Base-by-base conservation (phyloP, 2,888 invertebrate genomes). In the Eupithecia dodoneata region DNA sequence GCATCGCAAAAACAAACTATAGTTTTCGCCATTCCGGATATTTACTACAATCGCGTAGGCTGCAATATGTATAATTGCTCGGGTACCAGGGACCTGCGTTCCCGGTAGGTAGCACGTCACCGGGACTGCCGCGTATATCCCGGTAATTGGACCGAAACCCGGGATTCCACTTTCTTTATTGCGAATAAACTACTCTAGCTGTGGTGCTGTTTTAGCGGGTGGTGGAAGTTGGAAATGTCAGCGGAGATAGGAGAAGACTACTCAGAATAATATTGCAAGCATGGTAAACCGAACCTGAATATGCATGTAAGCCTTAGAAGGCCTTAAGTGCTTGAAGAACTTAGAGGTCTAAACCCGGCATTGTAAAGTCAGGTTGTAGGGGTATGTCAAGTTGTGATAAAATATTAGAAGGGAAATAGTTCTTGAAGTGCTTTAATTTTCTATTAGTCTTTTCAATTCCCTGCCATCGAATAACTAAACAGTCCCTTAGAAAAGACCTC, bases 101-200 rank as follows among this genome's bases (percentile, higher is more conserved):
- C 87, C 89, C 89, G 88, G 91, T 87, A 84, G 90, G 91, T 89
- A 86, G 88, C 94, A 91, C 92, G 94, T 95, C 94, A 94, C 91
- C 90, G 91, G 90, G 92, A 95, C 92, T 86, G 93, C 93, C 91
- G 89, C 92, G 92, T 95, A 95, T 92, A 94, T 95, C 94, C 93
- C 88, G 89, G 94, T 95, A 95, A 95, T 95, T 95, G 95, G 93
- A 93, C 91, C 92, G 91, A 89, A 91, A 91, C 92, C 90, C 92
- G 91, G 93, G 93, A 94, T 94, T 92, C 94, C 93, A 94, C 93
- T 95, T 94, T 94, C 94, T 94, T 95, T 95, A 95, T 94, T 95
- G 93, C 94, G 84, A 92, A 94, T 94, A 95, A 95, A 94, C 93
- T 94, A 93, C 90, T 91, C 91, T 90, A 90, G 89, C 91, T 89